Evolutionary conservation across 2,888 invertebrate species (phyloP).

Genomic region (Pristionchus fissidentatus): DNA sequence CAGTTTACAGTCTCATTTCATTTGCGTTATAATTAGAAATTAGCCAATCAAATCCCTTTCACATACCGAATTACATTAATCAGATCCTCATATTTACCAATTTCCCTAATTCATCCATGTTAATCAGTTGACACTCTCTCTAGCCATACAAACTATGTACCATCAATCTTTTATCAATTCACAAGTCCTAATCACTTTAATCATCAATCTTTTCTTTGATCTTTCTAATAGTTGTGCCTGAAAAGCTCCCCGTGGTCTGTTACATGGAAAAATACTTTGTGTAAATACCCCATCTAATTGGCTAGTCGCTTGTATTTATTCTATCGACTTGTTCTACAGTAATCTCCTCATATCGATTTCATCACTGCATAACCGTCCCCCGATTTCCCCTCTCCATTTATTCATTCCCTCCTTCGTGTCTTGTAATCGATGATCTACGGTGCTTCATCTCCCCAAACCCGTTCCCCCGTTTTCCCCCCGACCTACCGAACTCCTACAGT

Average conservation of each 20-base stretch:
- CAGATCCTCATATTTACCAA: neutral
- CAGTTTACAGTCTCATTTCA: slow-evolving; percentile 4
- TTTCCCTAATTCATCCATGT: neutral
- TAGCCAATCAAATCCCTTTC: neutral
- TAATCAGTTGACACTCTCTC: slow-evolving; percentile 12
- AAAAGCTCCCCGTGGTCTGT: neutral
- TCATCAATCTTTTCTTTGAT: slow-evolving; percentile 19
- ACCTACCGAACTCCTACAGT: neutral
- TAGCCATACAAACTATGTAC: slow-evolving; percentile 24
- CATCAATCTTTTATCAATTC: slow-evolving; percentile 28
- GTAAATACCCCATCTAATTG: slow-evolving; percentile 24
- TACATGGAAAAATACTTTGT: neutral
- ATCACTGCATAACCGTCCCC: neutral
- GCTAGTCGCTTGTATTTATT: slow-evolving; percentile 7
- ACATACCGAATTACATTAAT: slow-evolving; percentile 6
- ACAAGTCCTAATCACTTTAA: slow-evolving; percentile 18
- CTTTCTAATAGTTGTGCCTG: neutral
- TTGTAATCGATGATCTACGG: slow-evolving; percentile 32
- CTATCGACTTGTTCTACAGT: neutral
- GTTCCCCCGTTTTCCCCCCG: neutral
- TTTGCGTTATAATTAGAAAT: slow-evolving; percentile 38
- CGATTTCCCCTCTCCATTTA: slow-evolving; percentile 21
- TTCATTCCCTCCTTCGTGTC: slow-evolving; percentile 12
- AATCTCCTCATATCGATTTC: neutral
- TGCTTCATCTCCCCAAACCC: slow-evolving; percentile 22